phyloP scores from a whole-genome alignment of 2,888 invertebrate species.

The Asteroscopus sphinx region DNA sequence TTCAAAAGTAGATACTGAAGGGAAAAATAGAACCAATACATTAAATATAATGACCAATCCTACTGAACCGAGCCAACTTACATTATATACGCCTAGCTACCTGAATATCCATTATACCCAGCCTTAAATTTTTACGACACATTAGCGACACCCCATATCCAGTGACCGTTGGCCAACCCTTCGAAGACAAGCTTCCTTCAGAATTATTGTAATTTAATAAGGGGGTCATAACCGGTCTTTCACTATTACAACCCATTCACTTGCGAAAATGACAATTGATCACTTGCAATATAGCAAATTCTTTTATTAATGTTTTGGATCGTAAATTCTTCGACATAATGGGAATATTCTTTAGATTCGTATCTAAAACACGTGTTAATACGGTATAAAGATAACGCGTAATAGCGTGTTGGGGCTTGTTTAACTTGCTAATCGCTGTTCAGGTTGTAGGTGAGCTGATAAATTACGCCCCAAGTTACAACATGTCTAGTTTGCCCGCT shows the following conservation, averaged over 20 bases:
- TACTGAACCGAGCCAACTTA: conserved; percentile 20
- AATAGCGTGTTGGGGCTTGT: conserved; percentile 69
- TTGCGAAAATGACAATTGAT: conserved; percentile 83
- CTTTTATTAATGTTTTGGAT: conserved; percentile 74
- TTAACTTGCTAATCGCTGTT: conserved; percentile 85
- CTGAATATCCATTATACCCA: conserved; percentile 30
- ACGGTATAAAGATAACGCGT: conserved; percentile 67
- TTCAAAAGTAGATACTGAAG: conserved; percentile 8
- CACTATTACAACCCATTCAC: conserved; percentile 74
- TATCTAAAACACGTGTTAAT: conserved; percentile 80
- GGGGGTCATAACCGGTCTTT: conserved; percentile 69
- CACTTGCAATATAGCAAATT: conserved; percentile 81
- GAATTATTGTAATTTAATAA: conserved; percentile 88
- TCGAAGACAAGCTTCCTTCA: conserved; percentile 60
- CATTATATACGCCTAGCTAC: conserved; percentile 20
- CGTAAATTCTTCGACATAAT: conserved; percentile 69
- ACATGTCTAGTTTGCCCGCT: conserved; percentile 46
- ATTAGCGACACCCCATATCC: conserved; percentile 41
- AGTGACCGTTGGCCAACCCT: conserved; percentile 55
- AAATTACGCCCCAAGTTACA: conserved; percentile 69
- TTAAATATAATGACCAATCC: conserved; percentile 24
- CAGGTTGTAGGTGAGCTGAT: conserved; percentile 82
- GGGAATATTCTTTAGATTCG: conserved; percentile 65
- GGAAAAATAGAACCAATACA: conserved; percentile 13
- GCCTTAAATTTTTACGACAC: conserved; percentile 36